A percentile compares a stretch with the other conserved stretches of the same genome.
These are phyloP conservation scores for Sander lucioperca DNA, from an alignment of 2,113 vertebrate genomes.

Conservation along the genomic window DNA sequence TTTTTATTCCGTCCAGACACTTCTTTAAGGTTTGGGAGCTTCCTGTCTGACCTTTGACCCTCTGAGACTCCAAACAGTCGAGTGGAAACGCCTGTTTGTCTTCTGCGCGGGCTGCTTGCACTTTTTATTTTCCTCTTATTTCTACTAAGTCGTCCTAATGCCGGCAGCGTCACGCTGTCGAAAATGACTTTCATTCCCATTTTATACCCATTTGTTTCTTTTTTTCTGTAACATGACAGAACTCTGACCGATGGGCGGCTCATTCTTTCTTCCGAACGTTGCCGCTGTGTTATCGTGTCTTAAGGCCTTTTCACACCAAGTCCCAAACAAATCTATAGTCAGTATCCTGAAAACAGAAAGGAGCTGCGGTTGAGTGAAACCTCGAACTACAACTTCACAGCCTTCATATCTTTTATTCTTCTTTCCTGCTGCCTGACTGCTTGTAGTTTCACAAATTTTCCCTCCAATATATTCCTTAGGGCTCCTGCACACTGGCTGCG, in stretches of 20 bases:
- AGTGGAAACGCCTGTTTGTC: slow-evolving; percentile 37
- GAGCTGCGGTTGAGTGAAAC: slow-evolving; percentile 1
- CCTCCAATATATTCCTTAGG: too few species aligned
- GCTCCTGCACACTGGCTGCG: too few species aligned
- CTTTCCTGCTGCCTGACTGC: background rate
- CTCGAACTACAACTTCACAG: background rate
- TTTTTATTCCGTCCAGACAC: slow-evolving; percentile 35
- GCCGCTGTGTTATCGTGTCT: slow-evolving; percentile 51
- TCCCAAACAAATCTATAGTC: background rate
- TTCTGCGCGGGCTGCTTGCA: slow-evolving; percentile 57
- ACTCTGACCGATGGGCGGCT: slow-evolving; percentile 17
- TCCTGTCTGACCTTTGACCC: slow-evolving; percentile 50
- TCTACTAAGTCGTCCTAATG: slow-evolving; percentile 57
- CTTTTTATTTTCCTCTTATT: slow-evolving; percentile 48
- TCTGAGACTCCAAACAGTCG: slow-evolving; percentile 38
- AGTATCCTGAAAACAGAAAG: background rate
- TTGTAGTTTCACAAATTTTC: background rate
- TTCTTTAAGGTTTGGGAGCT: slow-evolving; percentile 38
- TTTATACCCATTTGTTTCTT: slow-evolving; percentile 29
- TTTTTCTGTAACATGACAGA: slow-evolving; percentile 36
- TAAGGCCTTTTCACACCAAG: slow-evolving; percentile 48
- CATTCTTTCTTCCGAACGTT: slow-evolving; percentile 24
- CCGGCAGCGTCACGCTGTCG: slow-evolving; percentile 43
- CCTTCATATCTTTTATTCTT: background rate
- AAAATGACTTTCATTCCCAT: slow-evolving; percentile 36